A percentile compares a stretch with the other conserved stretches of the same genome.
These are phyloP conservation scores for Mormyrus proboscirostris DNA, from an alignment of 2,797 vertebrate genomes.

Conservation along the genomic window DNA sequence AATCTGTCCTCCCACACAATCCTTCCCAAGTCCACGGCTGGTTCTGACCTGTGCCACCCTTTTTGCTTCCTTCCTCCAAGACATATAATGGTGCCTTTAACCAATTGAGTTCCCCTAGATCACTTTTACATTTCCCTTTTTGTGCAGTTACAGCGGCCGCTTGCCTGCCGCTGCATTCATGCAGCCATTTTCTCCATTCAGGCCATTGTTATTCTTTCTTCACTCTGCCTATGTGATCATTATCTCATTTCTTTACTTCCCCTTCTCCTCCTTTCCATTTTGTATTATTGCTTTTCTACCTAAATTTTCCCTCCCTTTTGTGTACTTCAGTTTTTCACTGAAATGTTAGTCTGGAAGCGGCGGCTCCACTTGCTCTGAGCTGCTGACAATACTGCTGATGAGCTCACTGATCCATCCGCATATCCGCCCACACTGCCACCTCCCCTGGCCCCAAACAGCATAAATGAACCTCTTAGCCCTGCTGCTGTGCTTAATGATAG, in stretches of 20 bases:
- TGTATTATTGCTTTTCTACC: neutral
- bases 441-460: constrained; percentile 34
- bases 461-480: constrained; percentile 60
- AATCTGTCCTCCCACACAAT: constrained; percentile 4
- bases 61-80: constrained; percentile 45
- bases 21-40: constrained; percentile 25
- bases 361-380: constrained; percentile 26
- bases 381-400: constrained; percentile 64
- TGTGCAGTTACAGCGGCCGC: neutral
- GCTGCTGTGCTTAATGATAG: constrained; percentile 61
- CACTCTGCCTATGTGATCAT: neutral
- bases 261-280: neutral
- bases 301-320: constrained; percentile 31
- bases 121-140: neutral
- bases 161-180: neutral
- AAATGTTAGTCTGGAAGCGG: constrained; percentile 45
- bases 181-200: constrained; percentile 24
- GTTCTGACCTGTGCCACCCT: constrained; percentile 27
- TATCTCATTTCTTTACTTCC: neutral
- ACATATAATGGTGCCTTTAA: constrained; percentile 45
- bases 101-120: neutral
- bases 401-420: constrained; percentile 42
- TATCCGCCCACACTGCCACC: neutral
- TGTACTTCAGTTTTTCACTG: constrained; percentile 34
- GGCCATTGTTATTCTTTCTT: constrained; percentile 27